A percentile compares a stretch with the other conserved stretches of the same genome.
Conservation (phyloP, 2,888 invertebrate genomes). For the Eristalis intricaria region DNA sequence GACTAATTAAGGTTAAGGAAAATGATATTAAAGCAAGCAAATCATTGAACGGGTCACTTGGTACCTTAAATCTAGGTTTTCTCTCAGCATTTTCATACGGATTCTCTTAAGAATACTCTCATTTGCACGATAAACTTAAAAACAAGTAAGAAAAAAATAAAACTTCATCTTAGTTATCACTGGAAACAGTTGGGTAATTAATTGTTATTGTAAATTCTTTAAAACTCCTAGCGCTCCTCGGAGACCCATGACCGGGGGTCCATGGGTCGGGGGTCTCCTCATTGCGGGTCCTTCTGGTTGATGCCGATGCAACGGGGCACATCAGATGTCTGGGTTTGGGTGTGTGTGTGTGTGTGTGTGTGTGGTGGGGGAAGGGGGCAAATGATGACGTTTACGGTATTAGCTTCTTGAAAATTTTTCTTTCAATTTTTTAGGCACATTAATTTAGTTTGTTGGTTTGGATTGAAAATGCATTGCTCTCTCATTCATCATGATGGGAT, state of each 20-base stretch:
- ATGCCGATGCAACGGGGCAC: too few relatives aligned
- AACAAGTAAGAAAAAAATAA: not conserved
- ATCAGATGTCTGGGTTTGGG: not conserved
- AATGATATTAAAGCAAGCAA: conserved; percentile 61
- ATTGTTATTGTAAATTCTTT: conserved; percentile 20
- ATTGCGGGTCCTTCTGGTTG: not conserved
- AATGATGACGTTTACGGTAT: not conserved
- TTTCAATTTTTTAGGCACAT: conserved; percentile 69
- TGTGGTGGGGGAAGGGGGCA: too few relatives aligned
- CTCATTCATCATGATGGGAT: conserved; percentile 26
- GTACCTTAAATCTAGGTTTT: conserved; percentile 23
- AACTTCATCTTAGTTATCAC: conserved; percentile 50
- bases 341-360: too few relatives aligned
- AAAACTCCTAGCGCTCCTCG: not conserved
- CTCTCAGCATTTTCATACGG: conserved; percentile 10
- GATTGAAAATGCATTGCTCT: conserved; percentile 42
- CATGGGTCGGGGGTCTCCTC: not conserved
- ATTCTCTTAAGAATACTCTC: conserved; percentile 17
- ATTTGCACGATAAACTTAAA: conserved; percentile 49
- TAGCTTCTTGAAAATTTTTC: conserved; percentile 10
- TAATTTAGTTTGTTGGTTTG: conserved; percentile 44
- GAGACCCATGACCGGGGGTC: not conserved
- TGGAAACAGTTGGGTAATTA: conserved; percentile 52
- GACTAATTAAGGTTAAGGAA: conserved; percentile 45
- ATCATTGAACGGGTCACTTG: conserved; percentile 50